Conservation (phyloP, 2,888 invertebrate genomes). For the Cyrtodaria siliqua region DNA sequence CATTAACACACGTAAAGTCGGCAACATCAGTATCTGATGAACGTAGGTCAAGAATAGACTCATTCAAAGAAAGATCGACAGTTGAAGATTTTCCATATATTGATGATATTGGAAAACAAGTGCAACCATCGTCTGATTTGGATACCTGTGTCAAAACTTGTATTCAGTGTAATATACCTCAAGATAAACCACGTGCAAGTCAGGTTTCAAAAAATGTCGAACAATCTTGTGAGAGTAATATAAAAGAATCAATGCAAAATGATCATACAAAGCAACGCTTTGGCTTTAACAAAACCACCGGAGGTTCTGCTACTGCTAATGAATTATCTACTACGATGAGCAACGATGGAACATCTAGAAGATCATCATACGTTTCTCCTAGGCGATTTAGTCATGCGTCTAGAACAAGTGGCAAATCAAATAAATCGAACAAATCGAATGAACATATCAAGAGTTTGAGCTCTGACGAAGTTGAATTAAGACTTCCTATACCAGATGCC, state of each 20-base stretch:
- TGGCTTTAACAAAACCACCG: not conserved
- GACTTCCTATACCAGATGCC: not conserved
- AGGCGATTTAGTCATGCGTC: conserved; percentile 28
- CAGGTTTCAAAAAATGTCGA: not conserved
- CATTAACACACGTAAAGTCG: conserved; percentile 4
- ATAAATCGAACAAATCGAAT: conserved; percentile 24
- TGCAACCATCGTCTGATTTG: not conserved
- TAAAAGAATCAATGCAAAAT: not conserved
- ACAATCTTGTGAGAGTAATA: too few relatives aligned
- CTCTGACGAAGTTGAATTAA: too few relatives aligned
- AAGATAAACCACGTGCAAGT: not conserved
- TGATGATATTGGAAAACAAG: not conserved
- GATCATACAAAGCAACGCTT: not conserved
- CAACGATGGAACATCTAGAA: not conserved
- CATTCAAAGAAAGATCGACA: too few relatives aligned
- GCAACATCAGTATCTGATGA: not conserved
- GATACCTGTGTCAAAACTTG: too few relatives aligned
- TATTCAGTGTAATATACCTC: not conserved
- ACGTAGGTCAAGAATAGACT: too few relatives aligned
- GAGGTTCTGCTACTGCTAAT: conserved; percentile 11
- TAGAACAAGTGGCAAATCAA: conserved; percentile 39
- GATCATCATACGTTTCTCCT: conserved; percentile 43
- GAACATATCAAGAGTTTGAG: not conserved
- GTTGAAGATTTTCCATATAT: too few relatives aligned
- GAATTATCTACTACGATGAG: too few relatives aligned